Evolutionary conservation across 2,113 vertebrate species (phyloP).

Genomic region (Entomyzon cyanotis): DNA sequence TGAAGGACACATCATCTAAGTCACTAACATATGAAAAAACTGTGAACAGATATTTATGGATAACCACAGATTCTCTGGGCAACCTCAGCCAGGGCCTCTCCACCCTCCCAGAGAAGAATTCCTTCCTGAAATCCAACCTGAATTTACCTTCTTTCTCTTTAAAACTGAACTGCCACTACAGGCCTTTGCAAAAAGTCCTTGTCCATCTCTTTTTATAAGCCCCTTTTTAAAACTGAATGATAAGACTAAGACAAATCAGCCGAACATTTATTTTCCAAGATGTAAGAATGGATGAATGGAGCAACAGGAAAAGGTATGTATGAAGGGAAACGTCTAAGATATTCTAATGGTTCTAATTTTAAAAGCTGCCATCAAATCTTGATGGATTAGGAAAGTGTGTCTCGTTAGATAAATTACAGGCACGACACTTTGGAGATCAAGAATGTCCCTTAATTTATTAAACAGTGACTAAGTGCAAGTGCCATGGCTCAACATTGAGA

Average conservation of each 20-base stretch:
- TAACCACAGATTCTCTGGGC: not conserved
- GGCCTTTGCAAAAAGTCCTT: not conserved
- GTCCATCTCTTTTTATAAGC: not conserved
- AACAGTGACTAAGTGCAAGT: conserved; percentile 25
- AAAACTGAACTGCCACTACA: not conserved
- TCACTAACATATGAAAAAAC: not conserved
- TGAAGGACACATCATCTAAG: not conserved
- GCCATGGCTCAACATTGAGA: not conserved
- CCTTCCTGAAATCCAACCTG: not conserved
- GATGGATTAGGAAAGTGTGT: conserved; percentile 60
- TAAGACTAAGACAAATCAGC: conserved; percentile 44
- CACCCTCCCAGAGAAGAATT: not conserved
- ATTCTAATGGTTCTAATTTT: conserved; percentile 70
- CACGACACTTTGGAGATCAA: conserved; percentile 39
- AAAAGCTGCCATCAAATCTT: conserved; percentile 63
- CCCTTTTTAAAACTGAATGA: not conserved
- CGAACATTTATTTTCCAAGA: conserved; percentile 50
- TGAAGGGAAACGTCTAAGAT: conserved; percentile 54
- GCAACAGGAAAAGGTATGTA: conserved; percentile 53
- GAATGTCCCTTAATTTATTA: conserved; percentile 56
- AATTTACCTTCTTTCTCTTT: not conserved
- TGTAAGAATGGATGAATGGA: conserved; percentile 57
- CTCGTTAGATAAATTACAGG: conserved; percentile 61
- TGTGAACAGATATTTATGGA: not conserved
- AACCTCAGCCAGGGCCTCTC: accelerated